phyloP scores from a whole-genome alignment of 2,113 vertebrate genomes.

The Thamnophis sirtalis region DNA sequence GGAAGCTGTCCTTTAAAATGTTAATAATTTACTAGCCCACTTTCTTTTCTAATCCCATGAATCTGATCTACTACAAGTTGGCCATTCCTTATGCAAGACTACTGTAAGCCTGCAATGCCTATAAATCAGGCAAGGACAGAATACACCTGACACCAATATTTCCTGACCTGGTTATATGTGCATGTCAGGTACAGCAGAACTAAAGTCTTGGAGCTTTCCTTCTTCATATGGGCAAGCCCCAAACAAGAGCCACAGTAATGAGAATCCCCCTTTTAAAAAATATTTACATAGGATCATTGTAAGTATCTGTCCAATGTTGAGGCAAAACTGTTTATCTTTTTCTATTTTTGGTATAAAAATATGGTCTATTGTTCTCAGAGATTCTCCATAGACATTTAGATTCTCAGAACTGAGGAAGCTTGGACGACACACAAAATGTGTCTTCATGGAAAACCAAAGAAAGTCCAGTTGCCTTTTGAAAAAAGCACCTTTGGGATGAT shows the following conservation, averaged over 20 bases:
- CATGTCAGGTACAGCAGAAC: background rate
- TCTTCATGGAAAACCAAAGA: background rate
- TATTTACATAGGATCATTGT: background rate
- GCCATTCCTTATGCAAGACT: background rate
- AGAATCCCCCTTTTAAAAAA: background rate
- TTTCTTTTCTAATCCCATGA: background rate
- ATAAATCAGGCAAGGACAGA: background rate
- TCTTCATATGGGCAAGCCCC: background rate
- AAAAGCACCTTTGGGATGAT: background rate
- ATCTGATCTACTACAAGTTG: background rate
- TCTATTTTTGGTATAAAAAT: background rate
- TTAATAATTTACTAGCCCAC: background rate
- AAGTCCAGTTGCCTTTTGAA: background rate
- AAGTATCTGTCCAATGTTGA: background rate
- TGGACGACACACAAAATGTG: background rate
- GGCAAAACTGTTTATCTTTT: background rate
- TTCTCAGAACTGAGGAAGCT: background rate
- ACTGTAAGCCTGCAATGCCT: background rate
- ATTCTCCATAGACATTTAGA: background rate
- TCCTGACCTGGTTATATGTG: background rate
- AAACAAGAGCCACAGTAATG: background rate
- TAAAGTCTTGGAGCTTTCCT: background rate
- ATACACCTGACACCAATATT: background rate
- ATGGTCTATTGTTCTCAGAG: background rate
- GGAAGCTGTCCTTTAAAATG: background rate